A percentile compares a stretch with the other conserved stretches of the same genome.
Evolutionary conservation across 1,140 invertebrate species (phyloP).

Genomic region (Pachypeltis micranthus): DNA sequence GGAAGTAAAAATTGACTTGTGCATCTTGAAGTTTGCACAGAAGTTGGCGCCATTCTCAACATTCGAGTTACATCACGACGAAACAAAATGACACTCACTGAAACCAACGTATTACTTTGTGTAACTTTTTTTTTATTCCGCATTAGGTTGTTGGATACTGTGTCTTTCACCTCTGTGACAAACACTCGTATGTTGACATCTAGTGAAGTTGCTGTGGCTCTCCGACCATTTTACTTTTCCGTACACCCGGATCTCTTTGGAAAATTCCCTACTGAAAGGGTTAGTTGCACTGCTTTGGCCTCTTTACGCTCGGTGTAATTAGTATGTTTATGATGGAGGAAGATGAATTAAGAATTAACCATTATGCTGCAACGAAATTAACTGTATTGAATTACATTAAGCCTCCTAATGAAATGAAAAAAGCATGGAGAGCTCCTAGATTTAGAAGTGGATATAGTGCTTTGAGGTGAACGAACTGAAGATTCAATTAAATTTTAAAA

Average conservation of each 20-base stretch:
- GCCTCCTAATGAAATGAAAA: background rate
- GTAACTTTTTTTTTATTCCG: too few species aligned
- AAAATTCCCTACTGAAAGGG: constrained; percentile 75
- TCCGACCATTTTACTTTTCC: constrained; percentile 86
- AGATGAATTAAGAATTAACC: background rate
- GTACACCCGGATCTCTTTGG: constrained; percentile 93
- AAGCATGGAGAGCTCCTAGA: background rate
- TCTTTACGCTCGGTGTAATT: background rate
- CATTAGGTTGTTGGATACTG: too few species aligned
- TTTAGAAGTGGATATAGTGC: background rate
- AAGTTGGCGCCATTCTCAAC: too few species aligned
- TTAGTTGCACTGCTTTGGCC: constrained; percentile 34
- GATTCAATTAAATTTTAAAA: too few species aligned
- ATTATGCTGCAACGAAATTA: background rate
- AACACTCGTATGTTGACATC: constrained; percentile 40
- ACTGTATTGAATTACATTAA: background rate
- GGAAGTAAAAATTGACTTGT: too few species aligned
- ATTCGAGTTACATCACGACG: too few species aligned
- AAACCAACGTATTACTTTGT: too few species aligned
- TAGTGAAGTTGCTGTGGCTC: constrained; percentile 74
- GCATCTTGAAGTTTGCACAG: too few species aligned
- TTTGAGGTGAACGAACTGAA: too few species aligned
- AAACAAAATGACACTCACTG: too few species aligned
- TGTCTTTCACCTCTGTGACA: too few species aligned
- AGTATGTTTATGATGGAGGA: background rate